Evolutionary conservation across 2,113 vertebrate species (phyloP), one percentile per base, ranked within the genome.

Genomic region (Thalassoma bifasciatum): DNA sequence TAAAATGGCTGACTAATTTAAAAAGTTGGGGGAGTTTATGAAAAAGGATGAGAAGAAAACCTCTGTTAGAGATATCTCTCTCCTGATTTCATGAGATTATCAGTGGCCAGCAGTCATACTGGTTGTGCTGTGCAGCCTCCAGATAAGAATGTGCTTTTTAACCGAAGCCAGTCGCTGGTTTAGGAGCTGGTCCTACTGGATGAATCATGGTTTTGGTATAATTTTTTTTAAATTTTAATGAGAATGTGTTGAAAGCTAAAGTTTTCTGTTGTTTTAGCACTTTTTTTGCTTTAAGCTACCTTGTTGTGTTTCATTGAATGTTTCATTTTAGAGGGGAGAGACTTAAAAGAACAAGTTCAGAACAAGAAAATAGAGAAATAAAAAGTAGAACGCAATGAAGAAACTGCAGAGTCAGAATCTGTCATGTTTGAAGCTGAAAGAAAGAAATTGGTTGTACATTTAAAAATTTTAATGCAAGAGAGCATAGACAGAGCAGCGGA

Each of bases 141-240:
- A 83, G 88, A 91, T 91, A 88, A 88, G 70, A 75, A 73, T n/a
- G 22, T 52, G 53, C 68, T 73, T 70, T 53, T 69, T 76, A 86
- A 84, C 81, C n/a, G 81, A 66, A 82, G 59, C 21, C 12, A 67
- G 80, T 14, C 9, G 13, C 8, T 38, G 38, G 53, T 71, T 72
- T 34, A 38, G 66, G 60, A 69, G 34, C 23, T 10, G 12, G 16
- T 59, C 30, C 40, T 50, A 37, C 23, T 38, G 11, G 9, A 62
- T 26, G 40, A 54, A 53, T 63, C 8, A 7, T 44, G 6, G 8
- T 40, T 36, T 5, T 23, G 19, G 0, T 36, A 36, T 64, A n/a
- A 36, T 4, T 23, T 30, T n/a, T 16, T n/a, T n/a, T n/a, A 42
- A 42, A 37, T 49, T 22, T 19, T 22, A 30, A n/a, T 36, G 17